These are phyloP conservation scores for Meandrusa payeni DNA, from an alignment of 2,888 invertebrate genomes.

Conservation along the genomic window DNA sequence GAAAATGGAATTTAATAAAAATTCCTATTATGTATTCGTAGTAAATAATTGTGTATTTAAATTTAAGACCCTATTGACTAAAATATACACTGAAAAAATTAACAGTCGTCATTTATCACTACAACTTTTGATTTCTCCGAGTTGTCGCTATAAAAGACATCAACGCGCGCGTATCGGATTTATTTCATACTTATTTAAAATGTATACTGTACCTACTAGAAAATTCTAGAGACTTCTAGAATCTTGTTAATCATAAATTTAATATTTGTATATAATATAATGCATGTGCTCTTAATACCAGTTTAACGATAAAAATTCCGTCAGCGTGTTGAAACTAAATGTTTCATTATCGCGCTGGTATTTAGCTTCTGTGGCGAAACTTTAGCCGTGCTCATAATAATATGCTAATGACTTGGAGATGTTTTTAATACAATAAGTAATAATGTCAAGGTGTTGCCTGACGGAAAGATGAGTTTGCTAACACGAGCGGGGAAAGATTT, in stretches of 20 bases:
- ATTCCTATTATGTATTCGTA: too few relatives aligned
- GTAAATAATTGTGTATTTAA: too few relatives aligned
- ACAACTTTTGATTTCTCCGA: too few relatives aligned
- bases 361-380: conserved; percentile 8
- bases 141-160: conserved; percentile 44
- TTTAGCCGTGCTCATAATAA: conserved; percentile 12
- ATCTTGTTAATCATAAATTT: too few relatives aligned
- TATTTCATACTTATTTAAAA: too few relatives aligned
- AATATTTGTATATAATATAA: too few relatives aligned
- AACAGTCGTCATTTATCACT: too few relatives aligned
- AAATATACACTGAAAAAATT: too few relatives aligned
- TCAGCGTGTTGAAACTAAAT: not conserved
- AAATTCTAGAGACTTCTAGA: too few relatives aligned
- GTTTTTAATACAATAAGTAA: conserved; percentile 18
- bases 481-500: conserved; percentile 3
- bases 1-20: too few relatives aligned
- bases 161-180: conserved; percentile 38
- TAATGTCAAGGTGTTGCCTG: conserved; percentile 19
- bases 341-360: not conserved
- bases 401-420: conserved; percentile 5
- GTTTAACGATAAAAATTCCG: not conserved
- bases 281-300: not conserved
- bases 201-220: too few relatives aligned
- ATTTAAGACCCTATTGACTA: too few relatives aligned
- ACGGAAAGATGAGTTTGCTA: conserved; percentile 18